Evolutionary conservation across 2,113 vertebrate genomes (phyloP).

Genomic region (Xenotilapia caudafasciata): DNA sequence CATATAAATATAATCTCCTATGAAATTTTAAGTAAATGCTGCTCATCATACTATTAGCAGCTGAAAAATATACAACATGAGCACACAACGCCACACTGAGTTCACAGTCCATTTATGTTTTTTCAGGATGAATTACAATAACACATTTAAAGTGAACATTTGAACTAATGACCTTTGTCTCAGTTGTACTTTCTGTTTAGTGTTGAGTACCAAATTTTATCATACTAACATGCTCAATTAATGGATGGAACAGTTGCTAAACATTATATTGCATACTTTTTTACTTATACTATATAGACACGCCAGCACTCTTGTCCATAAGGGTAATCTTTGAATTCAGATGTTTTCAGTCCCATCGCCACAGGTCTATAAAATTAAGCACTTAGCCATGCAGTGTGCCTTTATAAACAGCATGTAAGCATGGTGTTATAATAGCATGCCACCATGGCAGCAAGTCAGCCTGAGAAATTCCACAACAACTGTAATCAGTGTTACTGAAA

Average conservation of each 20-base stretch:
- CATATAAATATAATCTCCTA: not conserved
- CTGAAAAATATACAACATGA: not conserved
- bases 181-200: not conserved
- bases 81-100: not conserved
- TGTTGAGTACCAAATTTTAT: not conserved
- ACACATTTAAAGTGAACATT: not conserved
- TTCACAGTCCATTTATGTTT: not conserved
- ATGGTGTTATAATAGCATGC: not conserved
- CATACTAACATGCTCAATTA: not conserved
- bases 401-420: not conserved
- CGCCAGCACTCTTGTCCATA: not conserved
- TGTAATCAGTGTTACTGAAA: accelerated
- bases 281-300: not conserved
- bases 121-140: not conserved
- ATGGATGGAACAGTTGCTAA: not conserved
- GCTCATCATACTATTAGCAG: not conserved
- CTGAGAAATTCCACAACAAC: not conserved
- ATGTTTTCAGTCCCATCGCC: not conserved
- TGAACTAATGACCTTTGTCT: not conserved
- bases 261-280: not conserved
- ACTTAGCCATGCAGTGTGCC: not conserved
- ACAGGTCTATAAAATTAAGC: not conserved
- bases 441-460: not conserved
- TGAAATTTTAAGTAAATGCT: not conserved
- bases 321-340: not conserved